Conservation (phyloP, 2,113 vertebrate species). For the Brienomyrus longianalis region DNA sequence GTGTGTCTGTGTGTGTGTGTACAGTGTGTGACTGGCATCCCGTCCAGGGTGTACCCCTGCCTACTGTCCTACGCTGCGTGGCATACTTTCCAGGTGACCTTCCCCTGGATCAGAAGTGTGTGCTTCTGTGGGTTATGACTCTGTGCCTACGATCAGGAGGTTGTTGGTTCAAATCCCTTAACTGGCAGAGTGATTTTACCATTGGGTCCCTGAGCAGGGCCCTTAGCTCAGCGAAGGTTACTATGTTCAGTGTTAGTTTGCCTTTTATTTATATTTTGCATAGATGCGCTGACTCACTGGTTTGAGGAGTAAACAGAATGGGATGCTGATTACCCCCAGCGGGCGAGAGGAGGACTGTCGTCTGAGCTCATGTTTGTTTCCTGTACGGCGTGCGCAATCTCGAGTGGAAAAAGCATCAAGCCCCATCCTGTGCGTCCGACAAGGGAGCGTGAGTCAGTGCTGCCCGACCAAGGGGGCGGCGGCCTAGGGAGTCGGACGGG, state of each 20-base stretch:
- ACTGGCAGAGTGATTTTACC: background rate
- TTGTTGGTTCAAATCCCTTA: background rate
- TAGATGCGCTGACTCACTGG: background rate
- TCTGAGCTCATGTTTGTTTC: conserved; percentile 1
- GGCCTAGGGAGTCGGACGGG: background rate
- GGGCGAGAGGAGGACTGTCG: background rate
- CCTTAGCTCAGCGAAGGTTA: background rate
- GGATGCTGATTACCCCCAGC: background rate
- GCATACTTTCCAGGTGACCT: background rate
- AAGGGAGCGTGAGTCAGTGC: conserved; percentile 5
- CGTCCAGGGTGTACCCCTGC: background rate
- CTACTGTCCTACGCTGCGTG: background rate
- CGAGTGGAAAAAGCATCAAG: conserved; percentile 14
- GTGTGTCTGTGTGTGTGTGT: background rate
- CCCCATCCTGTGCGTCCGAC: conserved; percentile 10
- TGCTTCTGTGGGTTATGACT: background rate
- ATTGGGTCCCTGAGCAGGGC: background rate
- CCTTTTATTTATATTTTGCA: background rate
- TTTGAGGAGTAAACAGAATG: background rate
- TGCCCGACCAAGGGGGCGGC: background rate
- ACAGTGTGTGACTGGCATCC: background rate
- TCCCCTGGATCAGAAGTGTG: background rate
- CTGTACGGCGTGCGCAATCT: conserved; percentile 8
- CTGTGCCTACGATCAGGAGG: background rate
- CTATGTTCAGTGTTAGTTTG: background rate